These are phyloP conservation scores for Callipepla squamata DNA, from an alignment of 2,113 vertebrate genomes.

Conservation along the genomic window DNA sequence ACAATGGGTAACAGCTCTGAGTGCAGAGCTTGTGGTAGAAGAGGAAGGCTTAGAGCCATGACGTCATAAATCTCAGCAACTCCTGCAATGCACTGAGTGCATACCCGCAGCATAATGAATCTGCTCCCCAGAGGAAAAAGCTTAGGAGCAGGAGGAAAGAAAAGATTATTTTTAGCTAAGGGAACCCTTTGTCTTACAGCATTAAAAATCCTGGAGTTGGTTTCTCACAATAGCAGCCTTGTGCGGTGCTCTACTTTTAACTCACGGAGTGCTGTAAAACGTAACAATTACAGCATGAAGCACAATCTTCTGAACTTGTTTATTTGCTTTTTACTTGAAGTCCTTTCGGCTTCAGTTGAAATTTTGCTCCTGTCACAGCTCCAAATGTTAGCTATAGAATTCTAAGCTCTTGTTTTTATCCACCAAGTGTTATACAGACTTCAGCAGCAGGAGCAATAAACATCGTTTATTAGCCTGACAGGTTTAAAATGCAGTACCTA, in stretches of 20 bases:
- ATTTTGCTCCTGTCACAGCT: not conserved
- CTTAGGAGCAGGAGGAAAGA: conserved; percentile 64
- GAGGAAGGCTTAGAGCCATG: conserved; percentile 50
- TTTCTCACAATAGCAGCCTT: conserved; percentile 60
- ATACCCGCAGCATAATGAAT: conserved; percentile 25
- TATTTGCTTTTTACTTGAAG: not conserved
- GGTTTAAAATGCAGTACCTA: conserved; percentile 18
- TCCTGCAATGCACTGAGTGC: conserved; percentile 26
- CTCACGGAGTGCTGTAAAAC: conserved; percentile 9
- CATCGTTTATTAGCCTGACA: not conserved
- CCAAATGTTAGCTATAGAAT: not conserved
- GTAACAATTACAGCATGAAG: not conserved
- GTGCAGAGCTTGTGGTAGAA: conserved; percentile 12
- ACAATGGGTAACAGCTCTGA: conserved; percentile 22
- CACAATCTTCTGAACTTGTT: not conserved
- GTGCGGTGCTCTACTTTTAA: conserved; percentile 46
- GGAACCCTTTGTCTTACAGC: conserved; percentile 71
- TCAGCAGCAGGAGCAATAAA: not conserved
- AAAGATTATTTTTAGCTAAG: conserved; percentile 76
- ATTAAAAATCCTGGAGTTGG: conserved; percentile 55
- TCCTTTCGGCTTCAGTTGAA: not conserved
- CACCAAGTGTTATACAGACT: not conserved
- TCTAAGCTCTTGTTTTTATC: not conserved
- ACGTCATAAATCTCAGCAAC: conserved; percentile 62
- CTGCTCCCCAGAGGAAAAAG: conserved; percentile 59